Conservation (phyloP, 2,888 invertebrate species). For the Callyntrura sp. region DNA sequence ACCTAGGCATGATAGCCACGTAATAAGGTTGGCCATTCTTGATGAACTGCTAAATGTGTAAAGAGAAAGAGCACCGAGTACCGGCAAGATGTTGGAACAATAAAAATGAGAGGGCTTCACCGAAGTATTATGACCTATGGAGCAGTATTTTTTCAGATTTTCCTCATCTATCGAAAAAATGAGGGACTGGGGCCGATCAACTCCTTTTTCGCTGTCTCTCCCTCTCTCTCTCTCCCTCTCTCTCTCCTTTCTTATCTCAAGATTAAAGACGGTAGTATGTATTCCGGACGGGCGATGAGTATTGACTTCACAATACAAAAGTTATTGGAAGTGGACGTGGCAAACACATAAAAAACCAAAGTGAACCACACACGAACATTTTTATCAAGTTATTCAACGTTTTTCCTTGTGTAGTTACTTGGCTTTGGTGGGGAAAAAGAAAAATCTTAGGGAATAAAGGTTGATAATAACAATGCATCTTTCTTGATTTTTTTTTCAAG, state of each 20-base stretch:
- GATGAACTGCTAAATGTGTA: constrained; percentile 45
- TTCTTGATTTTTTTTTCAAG: constrained; percentile 25
- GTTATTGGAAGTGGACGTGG: constrained; percentile 47
- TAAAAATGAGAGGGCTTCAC: constrained; percentile 62
- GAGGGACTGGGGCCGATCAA: constrained; percentile 22
- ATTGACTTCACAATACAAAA: constrained; percentile 32
- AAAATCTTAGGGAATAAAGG: constrained; percentile 39
- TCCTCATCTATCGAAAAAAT: constrained; percentile 44
- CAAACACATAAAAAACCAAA: constrained; percentile 69
- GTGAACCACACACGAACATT: constrained; percentile 76
- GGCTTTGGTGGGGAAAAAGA: constrained; percentile 10
- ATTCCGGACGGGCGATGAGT: background rate
- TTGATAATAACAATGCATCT: constrained; percentile 42
- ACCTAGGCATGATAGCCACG: constrained; percentile 23
- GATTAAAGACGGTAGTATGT: constrained; percentile 7
- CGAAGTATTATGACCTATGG: constrained; percentile 67
- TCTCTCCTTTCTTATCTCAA: background rate
- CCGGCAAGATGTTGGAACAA: constrained; percentile 50
- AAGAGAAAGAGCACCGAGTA: constrained; percentile 26
- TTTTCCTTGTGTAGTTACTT: background rate
- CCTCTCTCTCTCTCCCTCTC: background rate
- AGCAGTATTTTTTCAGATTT: constrained; percentile 68
- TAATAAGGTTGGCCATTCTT: constrained; percentile 48
- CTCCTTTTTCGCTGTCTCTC: background rate
- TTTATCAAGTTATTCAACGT: constrained; percentile 65